Conservation (phyloP, 92 coral and sea anemone genomes). For the Siderastrea siderea region DNA sequence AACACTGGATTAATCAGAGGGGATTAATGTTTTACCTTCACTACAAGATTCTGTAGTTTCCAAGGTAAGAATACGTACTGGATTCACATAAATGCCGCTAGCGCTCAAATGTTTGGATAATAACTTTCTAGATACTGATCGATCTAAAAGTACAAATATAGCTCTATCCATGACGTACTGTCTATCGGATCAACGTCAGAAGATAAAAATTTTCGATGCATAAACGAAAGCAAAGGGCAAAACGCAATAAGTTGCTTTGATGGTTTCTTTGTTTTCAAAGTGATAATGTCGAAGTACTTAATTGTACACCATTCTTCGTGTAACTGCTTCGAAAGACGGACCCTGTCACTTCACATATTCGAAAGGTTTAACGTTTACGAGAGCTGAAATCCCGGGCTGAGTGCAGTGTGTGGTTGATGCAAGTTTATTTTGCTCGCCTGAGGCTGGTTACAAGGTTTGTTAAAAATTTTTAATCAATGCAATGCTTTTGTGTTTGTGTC, state of each 20-base stretch:
- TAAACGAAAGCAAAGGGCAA: neutral
- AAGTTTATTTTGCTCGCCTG: neutral
- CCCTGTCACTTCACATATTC: neutral
- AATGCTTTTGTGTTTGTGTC: constrained; percentile 19
- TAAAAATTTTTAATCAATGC: neutral
- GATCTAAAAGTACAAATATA: neutral
- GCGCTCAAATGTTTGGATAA: constrained; percentile 2
- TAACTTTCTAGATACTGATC: neutral
- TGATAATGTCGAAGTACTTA: neutral
- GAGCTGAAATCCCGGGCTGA: neutral
- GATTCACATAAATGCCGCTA: neutral
- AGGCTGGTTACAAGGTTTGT: neutral
- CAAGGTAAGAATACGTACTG: neutral
- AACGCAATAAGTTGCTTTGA: neutral
- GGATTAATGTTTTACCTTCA: neutral
- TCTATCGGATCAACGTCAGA: neutral
- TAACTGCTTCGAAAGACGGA: no score
- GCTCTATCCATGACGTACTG: neutral
- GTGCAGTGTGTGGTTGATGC: neutral
- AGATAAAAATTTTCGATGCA: neutral
- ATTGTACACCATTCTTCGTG: neutral
- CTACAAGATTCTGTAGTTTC: neutral
- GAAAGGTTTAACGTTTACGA: neutral
- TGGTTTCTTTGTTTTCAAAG: constrained; percentile 15
- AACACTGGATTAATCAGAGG: neutral